Conservation (phyloP, 92 coral and sea anemone genomes). For the Virgularia gustaviana region DNA sequence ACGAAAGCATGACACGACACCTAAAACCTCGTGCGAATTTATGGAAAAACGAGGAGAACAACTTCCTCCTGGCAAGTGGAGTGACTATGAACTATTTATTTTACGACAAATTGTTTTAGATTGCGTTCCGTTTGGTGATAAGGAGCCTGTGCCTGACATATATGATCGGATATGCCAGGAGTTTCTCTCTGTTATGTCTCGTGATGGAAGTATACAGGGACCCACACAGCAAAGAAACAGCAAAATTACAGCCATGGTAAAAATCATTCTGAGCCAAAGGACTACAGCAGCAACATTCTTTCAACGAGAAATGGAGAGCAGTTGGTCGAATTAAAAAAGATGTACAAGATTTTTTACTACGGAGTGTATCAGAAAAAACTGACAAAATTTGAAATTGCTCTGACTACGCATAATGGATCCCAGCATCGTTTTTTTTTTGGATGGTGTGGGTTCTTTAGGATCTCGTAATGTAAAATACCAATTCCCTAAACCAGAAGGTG, state of each 20-base stretch:
- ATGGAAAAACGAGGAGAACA: slow-evolving; percentile 43
- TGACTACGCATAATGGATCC: too few relatives aligned
- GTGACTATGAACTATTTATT: slow-evolving; percentile 50
- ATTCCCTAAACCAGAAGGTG: too few relatives aligned
- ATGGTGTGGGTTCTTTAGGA: too few relatives aligned
- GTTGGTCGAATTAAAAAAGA: not conserved
- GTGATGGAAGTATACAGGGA: not conserved
- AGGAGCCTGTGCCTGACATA: not conserved
- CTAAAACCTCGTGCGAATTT: slow-evolving; percentile 41
- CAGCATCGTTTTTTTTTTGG: too few relatives aligned
- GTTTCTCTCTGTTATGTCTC: not conserved
- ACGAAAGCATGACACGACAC: slow-evolving; percentile 46
- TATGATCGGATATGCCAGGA: not conserved
- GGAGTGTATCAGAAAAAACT: too few relatives aligned
- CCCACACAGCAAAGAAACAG: not conserved
- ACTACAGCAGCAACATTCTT: not conserved
- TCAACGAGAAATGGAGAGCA: slow-evolving; percentile 13
- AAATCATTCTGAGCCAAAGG: not conserved
- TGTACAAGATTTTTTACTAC: too few relatives aligned
- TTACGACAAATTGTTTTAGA: slow-evolving; percentile 20
- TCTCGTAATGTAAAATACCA: too few relatives aligned
- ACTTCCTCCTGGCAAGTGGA: slow-evolving; percentile 33
- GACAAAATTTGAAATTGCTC: too few relatives aligned
- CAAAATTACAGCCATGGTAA: not conserved
- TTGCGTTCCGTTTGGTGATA: not conserved